A percentile compares a stretch with the other conserved stretches of the same genome.
Evolutionary conservation across 2,113 vertebrate species (phyloP).

Genomic region (Synchiropus splendidus): DNA sequence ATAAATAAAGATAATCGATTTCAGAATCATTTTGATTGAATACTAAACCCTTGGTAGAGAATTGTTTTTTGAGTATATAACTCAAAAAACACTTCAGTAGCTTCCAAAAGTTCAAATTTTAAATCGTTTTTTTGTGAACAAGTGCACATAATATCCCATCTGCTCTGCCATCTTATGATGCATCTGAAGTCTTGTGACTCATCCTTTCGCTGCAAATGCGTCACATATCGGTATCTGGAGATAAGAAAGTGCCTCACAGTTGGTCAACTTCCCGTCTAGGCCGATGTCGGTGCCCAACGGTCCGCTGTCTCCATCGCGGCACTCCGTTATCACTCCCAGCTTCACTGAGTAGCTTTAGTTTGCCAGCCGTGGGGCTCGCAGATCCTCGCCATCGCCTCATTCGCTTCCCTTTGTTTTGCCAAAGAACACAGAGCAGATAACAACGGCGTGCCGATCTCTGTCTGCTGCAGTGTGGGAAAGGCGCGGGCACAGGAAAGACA

Average conservation of each 20-base stretch:
- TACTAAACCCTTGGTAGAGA: no score
- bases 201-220: no score
- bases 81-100: no score
- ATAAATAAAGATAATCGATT: no score
- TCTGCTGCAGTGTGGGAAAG: slow-evolving; percentile 74
- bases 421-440: slow-evolving; percentile 81
- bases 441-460: slow-evolving; percentile 49
- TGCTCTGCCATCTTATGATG: no score
- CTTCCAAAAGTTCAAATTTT: no score
- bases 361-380: slow-evolving; percentile 39
- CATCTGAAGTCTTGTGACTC: no score
- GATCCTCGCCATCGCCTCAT: slow-evolving; percentile 59
- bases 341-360: slow-evolving; percentile 39
- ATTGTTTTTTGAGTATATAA: no score
- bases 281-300: slow-evolving; percentile 16
- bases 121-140: no score
- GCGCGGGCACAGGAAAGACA: slow-evolving; percentile 60
- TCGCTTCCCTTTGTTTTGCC: slow-evolving; percentile 84
- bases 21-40: no score
- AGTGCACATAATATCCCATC: no score
- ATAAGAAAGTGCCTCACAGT: slow-evolving; percentile 28
- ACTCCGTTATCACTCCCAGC: slow-evolving; percentile 35
- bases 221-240: no score
- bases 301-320: slow-evolving; percentile 25
- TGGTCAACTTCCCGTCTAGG: slow-evolving; percentile 54